Conservation (phyloP, 2,797 vertebrate genomes). For the Poeciliopsis turneri region DNA sequence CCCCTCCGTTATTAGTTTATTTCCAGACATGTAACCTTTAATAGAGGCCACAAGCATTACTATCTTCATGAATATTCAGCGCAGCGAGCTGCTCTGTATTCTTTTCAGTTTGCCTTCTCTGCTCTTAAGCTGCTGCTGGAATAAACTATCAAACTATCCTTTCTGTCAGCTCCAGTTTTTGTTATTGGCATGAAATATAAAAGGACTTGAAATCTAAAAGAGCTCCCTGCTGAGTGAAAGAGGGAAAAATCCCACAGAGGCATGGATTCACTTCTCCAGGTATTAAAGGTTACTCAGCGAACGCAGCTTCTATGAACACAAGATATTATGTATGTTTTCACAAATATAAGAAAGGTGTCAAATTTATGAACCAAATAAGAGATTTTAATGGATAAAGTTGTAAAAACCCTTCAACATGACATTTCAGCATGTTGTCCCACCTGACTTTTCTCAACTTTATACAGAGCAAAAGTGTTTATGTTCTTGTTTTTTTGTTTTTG, state of each 20-base stretch:
- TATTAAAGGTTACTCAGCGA: slow-evolving; percentile 1
- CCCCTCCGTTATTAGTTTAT: slow-evolving; percentile 37
- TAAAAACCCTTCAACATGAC: background rate
- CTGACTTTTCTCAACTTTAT: background rate
- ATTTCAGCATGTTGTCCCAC: background rate
- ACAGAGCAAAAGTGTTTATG: background rate
- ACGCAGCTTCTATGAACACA: background rate
- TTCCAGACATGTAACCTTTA: slow-evolving; percentile 52
- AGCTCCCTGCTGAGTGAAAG: slow-evolving; percentile 27
- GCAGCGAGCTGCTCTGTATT: slow-evolving; percentile 41
- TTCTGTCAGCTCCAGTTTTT: slow-evolving; percentile 52
- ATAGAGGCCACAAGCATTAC: slow-evolving; percentile 32
- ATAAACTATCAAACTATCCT: slow-evolving; percentile 70
- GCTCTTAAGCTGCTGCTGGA: slow-evolving; percentile 61
- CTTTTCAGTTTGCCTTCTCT: slow-evolving; percentile 46
- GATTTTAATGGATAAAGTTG: background rate
- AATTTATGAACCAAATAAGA: background rate
- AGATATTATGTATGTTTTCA: background rate
- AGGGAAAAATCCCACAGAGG: slow-evolving; percentile 6
- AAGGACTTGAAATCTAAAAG: slow-evolving; percentile 61
- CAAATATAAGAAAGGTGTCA: background rate
- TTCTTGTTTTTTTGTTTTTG: background rate
- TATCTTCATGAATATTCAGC: slow-evolving; percentile 61
- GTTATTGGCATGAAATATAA: slow-evolving; percentile 63
- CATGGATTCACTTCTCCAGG: slow-evolving; percentile 24